Base-by-base conservation (phyloP, 1,140 invertebrate species). In the Globodera rostochiensis region DNA sequence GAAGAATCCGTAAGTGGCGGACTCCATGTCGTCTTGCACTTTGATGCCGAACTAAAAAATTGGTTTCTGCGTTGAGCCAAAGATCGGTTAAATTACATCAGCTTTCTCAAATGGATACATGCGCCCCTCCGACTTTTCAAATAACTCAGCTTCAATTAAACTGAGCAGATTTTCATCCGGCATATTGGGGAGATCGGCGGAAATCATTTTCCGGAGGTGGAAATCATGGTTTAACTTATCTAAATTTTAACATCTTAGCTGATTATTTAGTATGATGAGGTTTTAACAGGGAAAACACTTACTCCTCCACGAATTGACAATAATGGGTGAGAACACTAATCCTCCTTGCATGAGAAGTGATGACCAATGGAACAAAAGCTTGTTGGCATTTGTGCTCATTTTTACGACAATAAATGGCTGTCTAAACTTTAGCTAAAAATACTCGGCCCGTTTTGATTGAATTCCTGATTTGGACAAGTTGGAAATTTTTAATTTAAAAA, bases 1-100 rank as follows among this genome's bases (percentile, higher is more conserved):
- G 60, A 81, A 77, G 50, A 21, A 15, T 8, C 80, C 80, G 3
- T 49, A 21, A 36, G 80, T 81, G 15, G 45, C 57, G 21, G 80
- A 81, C 49, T 81, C 80, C 25, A 81, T 77, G 69, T 74, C 49
- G 9, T 81, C 80, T 19, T 45, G 7, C 6, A 78, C 73, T 45
- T 47, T 49, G 25, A 74, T 67, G 13, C 53, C 66, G 45, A 81
- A 81, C 80, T 81, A 50, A 74, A 81, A 3, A 49, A 71, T 50
- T 75, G 60, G n/a, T 13, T 7, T 9, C 7, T 53, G 9, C n/a
- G 21, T 74, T 75, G 46, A 75, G 6, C 9, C n/a, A 9, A 9
- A 75, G n/a, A 73, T 45, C 49, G 13, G 49, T 25, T n/a, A 45
- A 60, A 47, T 49, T 66, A 81, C 74, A 19, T 79, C 9, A n/a